Evolutionary conservation across 2,888 invertebrate genomes (phyloP).

Genomic region (Rhamnusium bicolor): DNA sequence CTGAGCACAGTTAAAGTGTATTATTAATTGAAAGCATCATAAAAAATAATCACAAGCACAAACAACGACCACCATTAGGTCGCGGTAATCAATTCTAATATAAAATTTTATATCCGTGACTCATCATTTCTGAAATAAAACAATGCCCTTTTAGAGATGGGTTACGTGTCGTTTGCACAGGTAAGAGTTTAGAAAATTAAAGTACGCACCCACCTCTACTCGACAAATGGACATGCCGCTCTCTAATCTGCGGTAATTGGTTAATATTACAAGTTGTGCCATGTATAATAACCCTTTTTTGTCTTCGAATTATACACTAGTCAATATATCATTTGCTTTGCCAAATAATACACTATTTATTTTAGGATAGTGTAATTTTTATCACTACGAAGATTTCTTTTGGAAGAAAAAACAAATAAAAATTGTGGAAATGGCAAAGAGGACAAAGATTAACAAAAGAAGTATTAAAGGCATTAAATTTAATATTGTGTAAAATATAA

Average conservation of each 20-base stretch:
- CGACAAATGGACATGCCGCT: constrained; percentile 34
- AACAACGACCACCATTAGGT: constrained; percentile 11
- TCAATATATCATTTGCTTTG: constrained; percentile 38
- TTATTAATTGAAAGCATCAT: constrained; percentile 21
- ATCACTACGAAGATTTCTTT: neutral
- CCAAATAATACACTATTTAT: constrained; percentile 41
- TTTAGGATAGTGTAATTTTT: constrained; percentile 32
- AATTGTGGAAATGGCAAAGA: neutral
- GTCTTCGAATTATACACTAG: constrained; percentile 29
- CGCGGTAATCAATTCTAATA: constrained; percentile 29
- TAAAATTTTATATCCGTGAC: constrained; percentile 17
- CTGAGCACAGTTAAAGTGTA: neutral
- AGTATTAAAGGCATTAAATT: no score
- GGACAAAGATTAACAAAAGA: neutral
- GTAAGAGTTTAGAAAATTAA: constrained; percentile 19
- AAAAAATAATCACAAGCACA: constrained; percentile 19
- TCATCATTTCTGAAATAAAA: constrained; percentile 20
- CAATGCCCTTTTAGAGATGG: constrained; percentile 14
- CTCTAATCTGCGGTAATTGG: constrained; percentile 46
- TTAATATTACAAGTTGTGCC: constrained; percentile 28
- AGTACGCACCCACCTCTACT: constrained; percentile 34
- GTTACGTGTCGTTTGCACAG: constrained; percentile 19
- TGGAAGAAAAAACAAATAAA: neutral
- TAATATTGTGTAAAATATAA: no score
- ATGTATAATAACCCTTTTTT: constrained; percentile 41